Evolutionary conservation across 2,113 vertebrate genomes (phyloP), one percentile per base, ranked within the genome.

Genomic region (Aythya baeri): DNA sequence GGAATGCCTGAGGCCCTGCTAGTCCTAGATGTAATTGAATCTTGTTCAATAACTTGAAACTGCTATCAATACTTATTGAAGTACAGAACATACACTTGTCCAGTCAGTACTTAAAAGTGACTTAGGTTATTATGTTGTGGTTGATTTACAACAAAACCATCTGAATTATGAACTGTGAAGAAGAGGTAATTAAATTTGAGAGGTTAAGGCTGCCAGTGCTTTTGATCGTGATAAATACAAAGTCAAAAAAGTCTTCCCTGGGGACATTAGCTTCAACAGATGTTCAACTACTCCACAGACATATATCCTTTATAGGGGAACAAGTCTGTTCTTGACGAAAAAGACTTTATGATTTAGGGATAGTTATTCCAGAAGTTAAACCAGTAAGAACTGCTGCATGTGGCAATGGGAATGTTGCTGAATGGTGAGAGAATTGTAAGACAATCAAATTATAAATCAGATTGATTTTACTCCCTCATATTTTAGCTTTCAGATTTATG

Each of bases 141-240:
- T 62, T 96, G 84, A 95, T 94, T 87, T 94, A 93, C 74, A 86
- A 16, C 74, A 96, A 93, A 96, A 76, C 63, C 59, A 32, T 23
- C 58, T 79, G 74, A 96, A 87, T 95, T 89, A 95, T 50, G 71
- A 93, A 85, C 71, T 79, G 74, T 79, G 86, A 94, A 80, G 86
- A 91, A 84, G 92, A 82, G 34, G 58, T 89, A 92, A 96, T 96
- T 96, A 86, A 92, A 96, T 95, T 59, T 83, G 71, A 91, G 92
- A 76, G 1, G 4, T 87, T 93, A 71, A 80, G 36, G 26, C 77
- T 93, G 86, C 15, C 6, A 3, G 67, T 86, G 36, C 86, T 96
- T 88, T 29, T 16, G 86, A 80, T 32, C 73, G 38, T 67, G 86
- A 91, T 87, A 92, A 92, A 94, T 61, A 44, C 31, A 34, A 76